phyloP scores from a whole-genome alignment of 2,888 invertebrate species.

The Lottia gigantea region DNA sequence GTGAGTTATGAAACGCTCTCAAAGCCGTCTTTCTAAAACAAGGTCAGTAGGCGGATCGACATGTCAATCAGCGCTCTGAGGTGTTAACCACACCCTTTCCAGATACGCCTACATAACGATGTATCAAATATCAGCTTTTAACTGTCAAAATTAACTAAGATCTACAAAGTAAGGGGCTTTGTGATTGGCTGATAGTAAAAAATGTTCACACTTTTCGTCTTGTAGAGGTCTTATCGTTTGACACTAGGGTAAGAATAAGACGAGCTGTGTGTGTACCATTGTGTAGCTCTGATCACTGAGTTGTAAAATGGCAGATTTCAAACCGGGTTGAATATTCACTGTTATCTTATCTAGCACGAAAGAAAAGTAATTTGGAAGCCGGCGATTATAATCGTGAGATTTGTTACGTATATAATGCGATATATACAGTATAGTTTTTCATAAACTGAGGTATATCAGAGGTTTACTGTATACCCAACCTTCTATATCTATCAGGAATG shows the following conservation, averaged over 20 bases:
- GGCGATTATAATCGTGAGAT: neutral
- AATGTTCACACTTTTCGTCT: slow-evolving; percentile 31
- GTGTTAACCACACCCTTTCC: slow-evolving; percentile 21
- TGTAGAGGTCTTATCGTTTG: slow-evolving; percentile 15
- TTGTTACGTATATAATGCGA: neutral
- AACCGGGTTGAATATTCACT: neutral
- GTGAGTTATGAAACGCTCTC: slow-evolving; percentile 26
- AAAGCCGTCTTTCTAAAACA: slow-evolving; percentile 28
- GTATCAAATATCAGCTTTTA: slow-evolving; percentile 45
- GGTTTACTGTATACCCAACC: no score
- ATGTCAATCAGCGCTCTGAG: slow-evolving; percentile 20
- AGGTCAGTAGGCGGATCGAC: slow-evolving; percentile 47
- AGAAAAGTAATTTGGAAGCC: slow-evolving; percentile 5
- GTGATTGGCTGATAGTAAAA: slow-evolving; percentile 41
- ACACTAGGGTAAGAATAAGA: slow-evolving; percentile 18
- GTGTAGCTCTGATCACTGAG: slow-evolving; percentile 13
- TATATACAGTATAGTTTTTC: neutral
- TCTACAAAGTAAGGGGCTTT: slow-evolving; percentile 38
- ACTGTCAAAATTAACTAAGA: slow-evolving; percentile 45
- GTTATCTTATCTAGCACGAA: neutral
- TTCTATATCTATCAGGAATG: no score
- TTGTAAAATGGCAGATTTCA: slow-evolving; percentile 14
- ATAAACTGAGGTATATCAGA: neutral
- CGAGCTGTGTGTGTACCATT: slow-evolving; percentile 13
- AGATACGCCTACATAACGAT: slow-evolving; percentile 19